Evolutionary conservation across 2,113 vertebrate species (phyloP).

Genomic region (Anolis carolinensis): DNA sequence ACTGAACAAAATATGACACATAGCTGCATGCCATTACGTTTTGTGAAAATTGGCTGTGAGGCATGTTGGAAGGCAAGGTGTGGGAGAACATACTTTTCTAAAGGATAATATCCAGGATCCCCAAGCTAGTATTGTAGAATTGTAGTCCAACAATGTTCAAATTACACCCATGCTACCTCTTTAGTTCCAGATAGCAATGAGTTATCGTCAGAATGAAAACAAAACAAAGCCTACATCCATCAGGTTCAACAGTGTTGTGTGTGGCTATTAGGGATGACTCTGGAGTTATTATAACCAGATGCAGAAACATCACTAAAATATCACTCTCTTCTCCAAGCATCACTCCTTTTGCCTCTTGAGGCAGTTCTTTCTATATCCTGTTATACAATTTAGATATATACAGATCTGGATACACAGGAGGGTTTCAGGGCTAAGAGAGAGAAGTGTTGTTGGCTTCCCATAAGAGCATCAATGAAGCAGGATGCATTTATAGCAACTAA

Average conservation of each 20-base stretch:
- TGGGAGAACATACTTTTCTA: no score
- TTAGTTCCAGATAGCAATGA: no score
- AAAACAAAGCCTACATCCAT: neutral
- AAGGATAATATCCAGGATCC: no score
- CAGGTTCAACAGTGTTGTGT: neutral
- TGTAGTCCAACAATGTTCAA: no score
- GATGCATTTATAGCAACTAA: constrained; percentile 67
- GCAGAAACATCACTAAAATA: neutral
- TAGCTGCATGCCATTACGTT: no score
- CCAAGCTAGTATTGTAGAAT: no score
- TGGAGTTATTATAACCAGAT: neutral
- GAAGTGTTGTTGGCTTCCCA: constrained; percentile 51
- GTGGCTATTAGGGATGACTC: neutral
- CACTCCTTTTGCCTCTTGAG: constrained; percentile 8
- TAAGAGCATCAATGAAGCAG: constrained; percentile 62
- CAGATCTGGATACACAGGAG: neutral
- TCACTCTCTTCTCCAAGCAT: neutral
- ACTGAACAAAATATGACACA: neutral
- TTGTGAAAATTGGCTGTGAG: no score
- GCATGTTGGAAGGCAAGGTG: no score
- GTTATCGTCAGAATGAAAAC: neutral
- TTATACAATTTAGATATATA: neutral
- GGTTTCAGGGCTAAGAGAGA: constrained; percentile 11
- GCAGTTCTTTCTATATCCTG: constrained; percentile 12
- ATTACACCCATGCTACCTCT: no score